These are phyloP conservation scores for Carollia perspicillata DNA, from an alignment of 2,113 vertebrate species.

Conservation along the genomic window DNA sequence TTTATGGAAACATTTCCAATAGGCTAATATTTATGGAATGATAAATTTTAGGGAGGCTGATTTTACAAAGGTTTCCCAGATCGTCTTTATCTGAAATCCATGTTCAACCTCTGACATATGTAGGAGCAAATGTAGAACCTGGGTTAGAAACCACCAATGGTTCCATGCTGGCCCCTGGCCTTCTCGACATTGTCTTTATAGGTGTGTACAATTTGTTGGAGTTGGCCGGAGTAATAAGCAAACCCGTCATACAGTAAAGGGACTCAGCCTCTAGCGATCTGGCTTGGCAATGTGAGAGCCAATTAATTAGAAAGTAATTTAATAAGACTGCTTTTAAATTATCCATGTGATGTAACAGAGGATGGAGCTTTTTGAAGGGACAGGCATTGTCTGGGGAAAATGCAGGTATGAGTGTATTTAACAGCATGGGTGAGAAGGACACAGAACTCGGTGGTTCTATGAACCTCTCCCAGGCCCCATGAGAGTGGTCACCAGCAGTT, in stretches of 20 bases:
- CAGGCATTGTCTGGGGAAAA: neutral
- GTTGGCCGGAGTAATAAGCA: slow-evolving; percentile 52
- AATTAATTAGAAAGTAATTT: slow-evolving; percentile 67
- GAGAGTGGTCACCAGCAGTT: neutral
- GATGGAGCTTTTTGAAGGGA: slow-evolving; percentile 28
- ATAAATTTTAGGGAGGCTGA: neutral
- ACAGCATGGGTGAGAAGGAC: neutral
- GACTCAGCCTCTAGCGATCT: slow-evolving; percentile 50
- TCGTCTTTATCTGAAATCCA: neutral
- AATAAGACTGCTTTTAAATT: slow-evolving; percentile 42
- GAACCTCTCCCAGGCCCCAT: neutral
- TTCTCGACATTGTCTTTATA: slow-evolving; percentile 36
- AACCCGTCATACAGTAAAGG: slow-evolving; percentile 12
- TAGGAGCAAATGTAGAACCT: neutral
- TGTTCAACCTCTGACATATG: neutral
- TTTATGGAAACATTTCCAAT: neutral
- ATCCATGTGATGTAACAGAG: neutral
- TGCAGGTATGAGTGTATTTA: neutral
- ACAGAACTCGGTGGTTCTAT: neutral
- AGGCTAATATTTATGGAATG: neutral
- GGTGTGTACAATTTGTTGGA: slow-evolving; percentile 55
- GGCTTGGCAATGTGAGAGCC: slow-evolving; percentile 53
- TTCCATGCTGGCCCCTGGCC: neutral
- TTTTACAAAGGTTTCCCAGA: neutral
- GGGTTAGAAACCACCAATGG: slow-evolving; percentile 33